Percentiles rank a stretch among this genome's conserved stretches.
These are phyloP conservation scores for cat (Felis catus) DNA, from an alignment of 2,113 vertebrate species.

Conservation along the genomic window DNA sequence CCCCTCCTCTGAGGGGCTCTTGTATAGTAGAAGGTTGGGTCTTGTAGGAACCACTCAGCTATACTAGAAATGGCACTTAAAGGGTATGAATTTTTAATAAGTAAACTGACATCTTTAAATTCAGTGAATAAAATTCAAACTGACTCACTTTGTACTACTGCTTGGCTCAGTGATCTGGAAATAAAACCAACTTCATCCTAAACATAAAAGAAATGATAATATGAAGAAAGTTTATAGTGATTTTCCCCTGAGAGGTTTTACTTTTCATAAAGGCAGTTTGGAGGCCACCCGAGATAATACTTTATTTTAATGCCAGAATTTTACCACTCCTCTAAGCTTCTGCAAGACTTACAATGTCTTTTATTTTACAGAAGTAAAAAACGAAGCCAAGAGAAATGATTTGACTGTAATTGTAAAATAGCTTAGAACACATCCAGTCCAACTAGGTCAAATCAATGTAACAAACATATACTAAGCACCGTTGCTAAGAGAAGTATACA, in stretches of 20 bases:
- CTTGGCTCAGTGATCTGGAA: constrained; percentile 41
- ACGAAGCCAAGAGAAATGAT: background rate
- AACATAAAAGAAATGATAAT: constrained; percentile 33
- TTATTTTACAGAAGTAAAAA: background rate
- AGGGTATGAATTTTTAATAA: constrained; percentile 9
- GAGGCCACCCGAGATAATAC: background rate
- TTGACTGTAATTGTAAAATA: background rate
- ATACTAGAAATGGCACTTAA: background rate
- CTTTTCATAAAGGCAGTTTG: background rate
- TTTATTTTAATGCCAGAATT: constrained; percentile 23
- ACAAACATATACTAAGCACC: background rate
- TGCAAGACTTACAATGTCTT: background rate
- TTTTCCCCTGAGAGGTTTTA: constrained; percentile 56
- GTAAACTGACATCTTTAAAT: background rate
- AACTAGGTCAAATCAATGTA: background rate
- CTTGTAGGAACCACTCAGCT: background rate
- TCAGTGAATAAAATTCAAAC: constrained; percentile 48
- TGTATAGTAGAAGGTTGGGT: background rate
- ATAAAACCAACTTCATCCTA: constrained; percentile 47
- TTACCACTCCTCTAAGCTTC: background rate
- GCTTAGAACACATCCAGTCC: background rate
- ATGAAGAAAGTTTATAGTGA: background rate
- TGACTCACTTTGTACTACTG: constrained; percentile 12
- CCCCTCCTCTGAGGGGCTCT: background rate
- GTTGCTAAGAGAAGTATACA: background rate